Percentiles rank a stretch among this genome's conserved stretches.
phyloP scores from a whole-genome alignment of 2,797 vertebrate genomes.

The Zonotrichia albicollis region DNA sequence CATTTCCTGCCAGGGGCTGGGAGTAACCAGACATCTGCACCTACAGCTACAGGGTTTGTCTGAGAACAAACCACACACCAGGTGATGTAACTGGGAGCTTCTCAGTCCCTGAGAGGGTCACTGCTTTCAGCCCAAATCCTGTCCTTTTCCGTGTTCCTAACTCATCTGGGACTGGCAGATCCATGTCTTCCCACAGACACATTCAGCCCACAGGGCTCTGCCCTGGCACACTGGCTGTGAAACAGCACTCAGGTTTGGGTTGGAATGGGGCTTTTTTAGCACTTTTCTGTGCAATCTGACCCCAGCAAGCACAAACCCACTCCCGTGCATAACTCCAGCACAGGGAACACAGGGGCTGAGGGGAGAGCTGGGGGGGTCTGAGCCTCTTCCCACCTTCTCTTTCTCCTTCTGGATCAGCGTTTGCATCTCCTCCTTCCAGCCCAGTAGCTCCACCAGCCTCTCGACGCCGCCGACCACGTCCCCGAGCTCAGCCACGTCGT shows the following conservation, averaged over 20 bases:
- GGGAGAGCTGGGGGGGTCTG: rapidly evolving
- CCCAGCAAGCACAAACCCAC: background rate
- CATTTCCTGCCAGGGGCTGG: background rate
- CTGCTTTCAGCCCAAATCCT: background rate
- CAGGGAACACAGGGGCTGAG: rapidly evolving
- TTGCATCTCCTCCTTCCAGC: conserved; percentile 84
- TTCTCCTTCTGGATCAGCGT: conserved; percentile 70
- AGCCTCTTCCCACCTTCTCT: conserved; percentile 61
- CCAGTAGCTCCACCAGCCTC: conserved; percentile 83
- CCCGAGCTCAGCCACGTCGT: conserved; percentile 85
- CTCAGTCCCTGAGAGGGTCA: background rate
- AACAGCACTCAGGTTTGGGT: background rate
- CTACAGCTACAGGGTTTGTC: background rate
- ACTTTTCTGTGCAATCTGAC: background rate
- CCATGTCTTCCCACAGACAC: background rate
- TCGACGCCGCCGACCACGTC: conserved; percentile 84
- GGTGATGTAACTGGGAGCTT: background rate
- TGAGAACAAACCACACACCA: background rate
- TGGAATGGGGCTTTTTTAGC: background rate
- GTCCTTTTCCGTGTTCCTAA: background rate
- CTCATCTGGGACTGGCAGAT: background rate
- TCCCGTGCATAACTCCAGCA: background rate
- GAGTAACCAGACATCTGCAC: background rate
- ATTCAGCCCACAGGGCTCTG: rapidly evolving
- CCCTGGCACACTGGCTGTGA: no score